These are phyloP conservation scores for Phymastichus coffea DNA, from an alignment of 1,140 invertebrate genomes.

Conservation along the genomic window DNA sequence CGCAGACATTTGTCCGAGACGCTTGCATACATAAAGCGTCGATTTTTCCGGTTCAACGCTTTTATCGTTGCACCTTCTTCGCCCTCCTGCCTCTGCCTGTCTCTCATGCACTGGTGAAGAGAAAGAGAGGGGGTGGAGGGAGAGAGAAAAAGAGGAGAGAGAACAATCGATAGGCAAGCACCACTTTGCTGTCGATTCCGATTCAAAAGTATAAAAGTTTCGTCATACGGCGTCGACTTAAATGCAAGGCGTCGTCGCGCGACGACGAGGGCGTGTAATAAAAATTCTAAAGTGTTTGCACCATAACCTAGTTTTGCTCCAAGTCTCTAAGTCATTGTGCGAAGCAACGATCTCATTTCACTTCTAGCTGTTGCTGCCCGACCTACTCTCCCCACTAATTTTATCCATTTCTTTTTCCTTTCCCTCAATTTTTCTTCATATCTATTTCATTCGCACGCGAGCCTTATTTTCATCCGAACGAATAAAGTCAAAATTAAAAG, in stretches of 20 bases:
- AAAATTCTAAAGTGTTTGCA: constrained; percentile 39
- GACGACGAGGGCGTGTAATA: constrained; percentile 30
- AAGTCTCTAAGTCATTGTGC: constrained; percentile 30
- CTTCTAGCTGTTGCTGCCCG: constrained; percentile 4
- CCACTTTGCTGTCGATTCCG: constrained; percentile 27
- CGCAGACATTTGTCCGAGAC: not conserved
- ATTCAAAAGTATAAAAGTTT: constrained; percentile 36
- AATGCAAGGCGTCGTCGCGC: not conserved
- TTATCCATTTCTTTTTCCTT: not conserved
- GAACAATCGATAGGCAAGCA: not conserved
- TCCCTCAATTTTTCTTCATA: not conserved
- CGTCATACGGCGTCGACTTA: constrained; percentile 2
- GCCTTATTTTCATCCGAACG: too few relatives aligned
- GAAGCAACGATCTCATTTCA: constrained; percentile 37
- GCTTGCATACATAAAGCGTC: not conserved
- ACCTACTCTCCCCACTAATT: constrained; percentile 3
- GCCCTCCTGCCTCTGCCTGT: too few relatives aligned
- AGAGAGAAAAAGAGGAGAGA: not conserved
- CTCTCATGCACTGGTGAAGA: not conserved
- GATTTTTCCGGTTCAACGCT: constrained; percentile 13
- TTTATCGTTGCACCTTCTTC: constrained; percentile 12
- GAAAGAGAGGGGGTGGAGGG: not conserved
- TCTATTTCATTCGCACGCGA: not conserved
- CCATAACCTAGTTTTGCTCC: constrained; percentile 37
- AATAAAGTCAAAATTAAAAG: too few relatives aligned